These are phyloP conservation scores for Sycophaga agraensis DNA, from an alignment of 1,140 invertebrate genomes.

Conservation along the genomic window DNA sequence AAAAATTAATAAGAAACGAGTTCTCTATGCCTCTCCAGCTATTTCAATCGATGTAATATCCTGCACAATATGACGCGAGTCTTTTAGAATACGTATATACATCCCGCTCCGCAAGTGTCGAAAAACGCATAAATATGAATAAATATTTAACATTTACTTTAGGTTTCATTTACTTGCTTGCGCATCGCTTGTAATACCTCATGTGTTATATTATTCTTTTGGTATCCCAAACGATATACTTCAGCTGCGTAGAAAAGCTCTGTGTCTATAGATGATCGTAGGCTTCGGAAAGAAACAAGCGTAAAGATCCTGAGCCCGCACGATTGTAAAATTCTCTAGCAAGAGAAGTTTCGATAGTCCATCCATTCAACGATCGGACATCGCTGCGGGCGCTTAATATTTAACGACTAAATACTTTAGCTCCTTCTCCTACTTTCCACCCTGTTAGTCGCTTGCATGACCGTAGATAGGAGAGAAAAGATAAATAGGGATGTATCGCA, in stretches of 20 bases:
- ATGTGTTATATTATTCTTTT: not conserved
- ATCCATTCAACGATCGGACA: slow-evolving; percentile 10
- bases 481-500: not conserved
- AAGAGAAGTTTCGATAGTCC: slow-evolving; percentile 9
- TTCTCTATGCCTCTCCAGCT: too few species aligned
- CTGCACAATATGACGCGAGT: too few species aligned
- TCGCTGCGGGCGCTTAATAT: slow-evolving; percentile 13
- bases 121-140: not conserved
- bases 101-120: too few species aligned
- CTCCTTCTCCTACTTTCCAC: slow-evolving; percentile 1
- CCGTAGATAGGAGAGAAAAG: not conserved
- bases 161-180: slow-evolving; percentile 10
- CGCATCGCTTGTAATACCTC: not conserved
- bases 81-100: not conserved
- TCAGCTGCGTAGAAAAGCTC: slow-evolving; percentile 2
- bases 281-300: slow-evolving; percentile 6
- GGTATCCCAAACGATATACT: not conserved
- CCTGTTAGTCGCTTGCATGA: slow-evolving; percentile 34
- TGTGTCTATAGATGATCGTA: slow-evolving; percentile 9
- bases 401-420: not conserved
- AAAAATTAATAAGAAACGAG: too few species aligned
- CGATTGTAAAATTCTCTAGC: slow-evolving; percentile 1
- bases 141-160: not conserved
- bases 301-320: slow-evolving; percentile 2
- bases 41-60: too few species aligned